Evolutionary conservation across 1,140 invertebrate genomes (phyloP).

Genomic region (Heterodera schachtii): DNA sequence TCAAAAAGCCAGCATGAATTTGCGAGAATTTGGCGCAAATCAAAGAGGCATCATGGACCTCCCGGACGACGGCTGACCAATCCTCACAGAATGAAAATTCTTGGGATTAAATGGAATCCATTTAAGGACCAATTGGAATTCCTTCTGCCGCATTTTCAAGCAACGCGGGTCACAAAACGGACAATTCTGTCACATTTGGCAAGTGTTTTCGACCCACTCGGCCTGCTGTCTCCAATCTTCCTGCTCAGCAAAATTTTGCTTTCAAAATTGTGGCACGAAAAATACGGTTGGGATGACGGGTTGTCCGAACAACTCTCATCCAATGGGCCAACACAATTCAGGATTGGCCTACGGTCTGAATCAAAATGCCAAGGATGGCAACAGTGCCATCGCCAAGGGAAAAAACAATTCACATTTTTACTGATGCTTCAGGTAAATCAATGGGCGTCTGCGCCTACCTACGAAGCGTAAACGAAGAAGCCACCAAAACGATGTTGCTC

Average conservation of each 20-base stretch:
- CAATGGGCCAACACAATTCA: not conserved
- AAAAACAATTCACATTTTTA: not conserved
- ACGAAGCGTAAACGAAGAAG: not conserved
- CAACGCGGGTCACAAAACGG: not conserved
- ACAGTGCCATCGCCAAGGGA: not conserved
- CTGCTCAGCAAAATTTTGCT: not conserved
- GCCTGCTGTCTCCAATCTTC: not conserved
- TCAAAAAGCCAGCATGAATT: not conserved
- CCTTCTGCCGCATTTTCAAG: not conserved
- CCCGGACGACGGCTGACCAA: not conserved
- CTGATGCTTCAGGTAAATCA: not conserved
- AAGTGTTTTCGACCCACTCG: not conserved
- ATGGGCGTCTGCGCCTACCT: not conserved
- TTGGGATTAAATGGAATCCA: conserved; percentile 9
- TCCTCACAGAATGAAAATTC: not conserved
- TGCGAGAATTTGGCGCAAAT: not conserved
- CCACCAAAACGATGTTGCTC: not conserved
- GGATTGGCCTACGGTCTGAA: too few relatives aligned
- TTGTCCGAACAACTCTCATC: not conserved
- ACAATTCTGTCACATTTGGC: not conserved
- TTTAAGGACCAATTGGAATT: not conserved
- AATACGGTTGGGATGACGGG: not conserved
- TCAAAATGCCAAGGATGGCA: conserved; percentile 1
- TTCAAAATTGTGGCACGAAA: not conserved
- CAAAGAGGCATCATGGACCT: not conserved